Conservation (phyloP, 2,113 vertebrate species). For the Nothobranchius furzeri region DNA sequence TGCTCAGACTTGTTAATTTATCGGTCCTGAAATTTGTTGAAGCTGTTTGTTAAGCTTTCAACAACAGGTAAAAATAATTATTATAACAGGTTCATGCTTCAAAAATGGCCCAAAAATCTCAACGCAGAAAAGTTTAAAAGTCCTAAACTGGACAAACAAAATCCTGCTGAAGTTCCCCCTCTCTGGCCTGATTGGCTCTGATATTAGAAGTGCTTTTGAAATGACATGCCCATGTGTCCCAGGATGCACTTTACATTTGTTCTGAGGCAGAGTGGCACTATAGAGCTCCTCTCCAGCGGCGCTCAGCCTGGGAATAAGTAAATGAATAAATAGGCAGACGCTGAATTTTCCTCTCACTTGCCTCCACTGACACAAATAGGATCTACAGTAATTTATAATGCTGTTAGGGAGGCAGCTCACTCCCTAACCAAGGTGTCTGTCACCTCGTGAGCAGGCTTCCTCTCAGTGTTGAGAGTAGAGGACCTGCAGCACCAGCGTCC, state of each 20-base stretch:
- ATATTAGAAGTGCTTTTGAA: conserved; percentile 51
- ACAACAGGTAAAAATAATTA: too few relatives aligned
- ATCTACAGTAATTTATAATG: conserved; percentile 82
- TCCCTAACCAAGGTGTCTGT: conserved; percentile 77
- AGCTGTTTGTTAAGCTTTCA: too few relatives aligned
- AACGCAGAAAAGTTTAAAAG: neutral
- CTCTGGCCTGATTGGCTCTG: conserved; percentile 51
- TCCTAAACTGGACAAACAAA: conserved; percentile 11
- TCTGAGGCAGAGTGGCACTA: conserved; percentile 58
- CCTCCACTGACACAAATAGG: conserved; percentile 80
- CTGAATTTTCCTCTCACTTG: conserved; percentile 78
- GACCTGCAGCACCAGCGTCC: conserved; percentile 61
- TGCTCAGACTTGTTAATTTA: too few relatives aligned
- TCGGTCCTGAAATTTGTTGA: too few relatives aligned
- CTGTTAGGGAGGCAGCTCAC: conserved; percentile 72
- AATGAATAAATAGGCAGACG: conserved; percentile 81
- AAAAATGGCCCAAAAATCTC: too few relatives aligned
- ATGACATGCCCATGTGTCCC: conserved; percentile 64
- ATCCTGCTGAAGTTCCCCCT: conserved; percentile 22
- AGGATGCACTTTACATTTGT: conserved; percentile 72
- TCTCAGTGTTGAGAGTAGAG: conserved; percentile 48
- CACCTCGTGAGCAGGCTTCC: conserved; percentile 67
- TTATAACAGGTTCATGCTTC: too few relatives aligned
- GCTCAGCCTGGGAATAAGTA: conserved; percentile 70
- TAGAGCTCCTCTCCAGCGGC: conserved; percentile 52